phyloP scores from a whole-genome alignment of 2,888 invertebrate genomes.

The Petrolisthes cinctipes region DNA sequence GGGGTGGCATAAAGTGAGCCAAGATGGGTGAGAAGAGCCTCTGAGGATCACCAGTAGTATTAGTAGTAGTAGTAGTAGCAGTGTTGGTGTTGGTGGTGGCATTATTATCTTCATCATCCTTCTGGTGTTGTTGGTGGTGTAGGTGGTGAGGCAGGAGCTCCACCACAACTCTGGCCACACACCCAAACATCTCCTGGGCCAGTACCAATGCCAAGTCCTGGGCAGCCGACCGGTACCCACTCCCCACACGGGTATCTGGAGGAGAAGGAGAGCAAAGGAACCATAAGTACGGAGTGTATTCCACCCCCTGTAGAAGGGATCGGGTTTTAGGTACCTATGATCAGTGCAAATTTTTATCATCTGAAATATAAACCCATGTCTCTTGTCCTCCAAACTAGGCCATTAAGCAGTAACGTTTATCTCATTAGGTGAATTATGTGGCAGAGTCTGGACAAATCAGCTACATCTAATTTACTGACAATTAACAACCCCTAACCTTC shows the following conservation, averaged over 20 bases:
- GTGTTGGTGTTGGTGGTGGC: not conserved
- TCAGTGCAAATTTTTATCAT: not conserved
- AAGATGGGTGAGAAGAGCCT: too few species aligned
- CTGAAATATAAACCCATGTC: not conserved
- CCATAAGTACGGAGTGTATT: too few species aligned
- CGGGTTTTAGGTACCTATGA: too few species aligned
- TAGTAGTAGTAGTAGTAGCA: not conserved
- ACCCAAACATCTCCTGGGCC: slow-evolving; percentile 89
- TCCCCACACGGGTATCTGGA: slow-evolving; percentile 74
- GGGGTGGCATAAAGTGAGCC: too few species aligned
- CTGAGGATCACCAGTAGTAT: too few species aligned
- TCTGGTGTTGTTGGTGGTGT: slow-evolving; percentile 30
- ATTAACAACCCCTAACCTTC: too few species aligned
- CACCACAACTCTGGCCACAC: slow-evolving; percentile 60
- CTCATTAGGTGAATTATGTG: too few species aligned
- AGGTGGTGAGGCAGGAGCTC: slow-evolving; percentile 66
- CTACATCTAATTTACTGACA: too few species aligned
- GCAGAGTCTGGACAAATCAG: too few species aligned
- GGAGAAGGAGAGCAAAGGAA: slow-evolving; percentile 63
- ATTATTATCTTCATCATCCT: too few species aligned
- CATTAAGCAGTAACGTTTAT: too few species aligned
- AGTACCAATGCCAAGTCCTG: slow-evolving; percentile 86
- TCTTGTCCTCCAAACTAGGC: not conserved
- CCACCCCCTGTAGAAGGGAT: too few species aligned
- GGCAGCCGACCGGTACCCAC: slow-evolving; percentile 79